Evolutionary conservation across 2,888 invertebrate genomes (phyloP).

Genomic region (Drosophila sordidapex): DNA sequence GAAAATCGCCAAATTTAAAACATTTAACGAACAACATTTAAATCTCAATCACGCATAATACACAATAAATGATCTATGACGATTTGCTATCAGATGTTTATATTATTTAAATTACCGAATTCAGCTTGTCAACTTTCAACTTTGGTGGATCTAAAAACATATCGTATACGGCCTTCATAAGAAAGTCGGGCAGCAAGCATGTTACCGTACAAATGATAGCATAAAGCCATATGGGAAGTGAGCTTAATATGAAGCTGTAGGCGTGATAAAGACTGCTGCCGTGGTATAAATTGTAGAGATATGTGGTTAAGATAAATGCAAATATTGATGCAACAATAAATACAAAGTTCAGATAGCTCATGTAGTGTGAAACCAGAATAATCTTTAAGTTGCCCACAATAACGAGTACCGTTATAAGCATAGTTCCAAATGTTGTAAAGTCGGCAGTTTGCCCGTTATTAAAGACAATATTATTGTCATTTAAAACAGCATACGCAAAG

Average conservation of each 20-base stretch:
- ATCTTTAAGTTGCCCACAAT: constrained; percentile 87
- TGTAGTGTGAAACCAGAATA: constrained; percentile 87
- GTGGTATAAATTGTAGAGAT: constrained; percentile 86
- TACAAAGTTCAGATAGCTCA: constrained; percentile 86
- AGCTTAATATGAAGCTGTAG: constrained; percentile 86
- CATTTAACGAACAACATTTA: neutral
- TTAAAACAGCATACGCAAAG: constrained; percentile 85
- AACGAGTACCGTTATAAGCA: constrained; percentile 86
- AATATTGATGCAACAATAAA: constrained; percentile 86
- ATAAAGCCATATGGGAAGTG: constrained; percentile 87
- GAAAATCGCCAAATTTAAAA: neutral
- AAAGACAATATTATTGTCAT: constrained; percentile 85
- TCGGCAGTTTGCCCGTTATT: constrained; percentile 85
- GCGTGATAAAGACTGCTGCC: constrained; percentile 86
- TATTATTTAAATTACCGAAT: constrained; percentile 3
- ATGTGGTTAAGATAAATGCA: constrained; percentile 86
- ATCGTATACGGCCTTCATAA: constrained; percentile 63
- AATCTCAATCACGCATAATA: neutral
- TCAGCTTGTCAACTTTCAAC: neutral
- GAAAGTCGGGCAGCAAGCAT: constrained; percentile 87
- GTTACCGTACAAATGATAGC: constrained; percentile 85
- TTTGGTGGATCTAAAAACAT: constrained; percentile 48
- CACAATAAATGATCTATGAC: neutral
- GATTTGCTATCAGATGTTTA: neutral
- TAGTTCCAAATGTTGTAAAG: constrained; percentile 87